phyloP scores from a whole-genome alignment of 2,888 invertebrate genomes.

The Dimorphilus gyrociliatus region DNA sequence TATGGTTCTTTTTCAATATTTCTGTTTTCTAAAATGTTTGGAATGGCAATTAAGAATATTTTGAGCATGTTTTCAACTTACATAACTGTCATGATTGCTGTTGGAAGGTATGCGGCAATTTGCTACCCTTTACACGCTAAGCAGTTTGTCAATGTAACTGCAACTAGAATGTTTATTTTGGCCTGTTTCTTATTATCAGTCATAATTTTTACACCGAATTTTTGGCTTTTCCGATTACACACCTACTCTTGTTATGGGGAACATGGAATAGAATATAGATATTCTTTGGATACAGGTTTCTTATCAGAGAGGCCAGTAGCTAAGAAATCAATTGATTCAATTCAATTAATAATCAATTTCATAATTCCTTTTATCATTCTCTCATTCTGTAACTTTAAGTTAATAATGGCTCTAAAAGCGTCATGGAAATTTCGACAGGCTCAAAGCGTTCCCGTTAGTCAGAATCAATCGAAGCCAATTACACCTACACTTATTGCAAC shows the following conservation, averaged over 20 bases:
- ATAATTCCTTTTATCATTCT: constrained; percentile 27
- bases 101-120: constrained; percentile 30
- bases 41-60: constrained; percentile 22
- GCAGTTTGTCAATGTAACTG: constrained; percentile 22
- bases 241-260: too few species aligned
- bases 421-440: constrained; percentile 7
- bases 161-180: constrained; percentile 21
- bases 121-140: constrained; percentile 32
- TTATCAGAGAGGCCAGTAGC: too few species aligned
- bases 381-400: constrained; percentile 25
- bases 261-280: too few species aligned
- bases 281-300: too few species aligned
- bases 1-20: constrained; percentile 7
- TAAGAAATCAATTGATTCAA: too few species aligned
- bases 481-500: constrained; percentile 29
- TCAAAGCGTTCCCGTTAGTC: constrained; percentile 7
- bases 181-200: constrained; percentile 18
- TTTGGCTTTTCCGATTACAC: too few species aligned
- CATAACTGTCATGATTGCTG: constrained; percentile 33
- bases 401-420: constrained; percentile 14
- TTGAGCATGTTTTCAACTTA: constrained; percentile 31
- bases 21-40: constrained; percentile 19
- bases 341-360: constrained; percentile 25
- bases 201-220: too few species aligned
- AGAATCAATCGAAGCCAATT: constrained; percentile 12